Evolutionary conservation across 2,797 vertebrate species (phyloP), one percentile per base, ranked within the genome.

Genomic region (Neoniphon sammara): DNA sequence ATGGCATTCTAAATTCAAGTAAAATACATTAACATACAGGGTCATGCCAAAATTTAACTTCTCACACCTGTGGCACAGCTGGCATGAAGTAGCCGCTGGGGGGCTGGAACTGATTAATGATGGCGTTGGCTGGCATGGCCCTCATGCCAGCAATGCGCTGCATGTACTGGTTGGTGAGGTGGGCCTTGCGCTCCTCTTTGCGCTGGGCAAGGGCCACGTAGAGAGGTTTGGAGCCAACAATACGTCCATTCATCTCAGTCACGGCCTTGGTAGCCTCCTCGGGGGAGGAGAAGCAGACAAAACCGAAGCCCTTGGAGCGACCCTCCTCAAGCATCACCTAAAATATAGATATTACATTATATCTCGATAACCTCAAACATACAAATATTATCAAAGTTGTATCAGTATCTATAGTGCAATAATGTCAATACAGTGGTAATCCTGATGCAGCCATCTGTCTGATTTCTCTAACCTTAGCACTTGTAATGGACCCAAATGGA

Each of bases 221-320:
- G 34, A 99, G 88, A 0, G 98, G 98, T 90, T 99, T 99, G 61
- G 98, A 99, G 87, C 98, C 98, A 79, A 99, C 97, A 2, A 99
- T 99, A 47, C 98, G 95, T n/a, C 98, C 98, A 0, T 99, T 99
- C 98, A 99, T 99, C 92, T 99, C 98, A 0, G 98, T 99, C 85
- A 99, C 98, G 0, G 98, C 98, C 89, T 99, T 99, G 30, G 98
- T 99, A 64, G 98, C 98, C 84, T 99, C 98, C 88, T 99, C 98
- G 0, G 98, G 98, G 63, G 98, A 99, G 34, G 98, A 99, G 93
- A 99, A 99, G 92, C 98, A 99, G 83, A 99, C 98, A 49, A 99
- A 99, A 75, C 98, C 98, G 75, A 99, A 99, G 27, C 98, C 98
- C 92, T 99, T 99, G 89, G 98, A 99, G 81, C 97, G 96, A 20